Evolutionary conservation across 1,140 invertebrate genomes (phyloP).

Genomic region (Latrodectus geometricus): DNA sequence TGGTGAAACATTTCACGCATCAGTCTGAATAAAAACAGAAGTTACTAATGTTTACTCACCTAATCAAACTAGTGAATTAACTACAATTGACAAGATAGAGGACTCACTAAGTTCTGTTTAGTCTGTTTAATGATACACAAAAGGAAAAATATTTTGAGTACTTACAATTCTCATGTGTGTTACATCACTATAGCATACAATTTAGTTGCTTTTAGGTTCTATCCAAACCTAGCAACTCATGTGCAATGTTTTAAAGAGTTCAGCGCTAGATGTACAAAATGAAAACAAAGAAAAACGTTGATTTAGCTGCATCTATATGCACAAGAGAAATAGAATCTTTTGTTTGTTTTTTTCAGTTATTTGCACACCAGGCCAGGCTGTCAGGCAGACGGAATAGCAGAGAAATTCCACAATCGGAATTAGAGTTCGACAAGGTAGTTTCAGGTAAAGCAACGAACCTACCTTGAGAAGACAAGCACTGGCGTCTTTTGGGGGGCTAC

Average conservation of each 20-base stretch:
- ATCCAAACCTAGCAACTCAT: conserved; percentile 17
- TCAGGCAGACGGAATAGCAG: conserved; percentile 52
- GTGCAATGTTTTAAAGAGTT: conserved; percentile 49
- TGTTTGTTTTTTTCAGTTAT: conserved; percentile 17
- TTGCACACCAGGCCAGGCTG: conserved; percentile 46
- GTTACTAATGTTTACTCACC: conserved; percentile 36
- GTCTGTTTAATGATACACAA: conserved; percentile 57
- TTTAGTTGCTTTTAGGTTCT: conserved; percentile 19
- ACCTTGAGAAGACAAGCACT: conserved; percentile 25
- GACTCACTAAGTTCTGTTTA: conserved; percentile 45
- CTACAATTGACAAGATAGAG: conserved; percentile 29
- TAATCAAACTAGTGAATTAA: conserved; percentile 17
- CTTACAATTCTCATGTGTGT: conserved; percentile 44
- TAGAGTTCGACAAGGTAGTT: conserved; percentile 42
- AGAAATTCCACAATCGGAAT: conserved; percentile 25
- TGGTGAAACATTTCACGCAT: too few relatives aligned
- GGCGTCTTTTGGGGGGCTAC: not conserved
- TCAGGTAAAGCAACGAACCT: conserved; percentile 41
- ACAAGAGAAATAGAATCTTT: conserved; percentile 21
- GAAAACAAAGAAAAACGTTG: conserved; percentile 14
- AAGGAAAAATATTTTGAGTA: conserved; percentile 52
- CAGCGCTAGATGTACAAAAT: conserved; percentile 31
- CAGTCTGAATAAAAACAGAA: too few relatives aligned
- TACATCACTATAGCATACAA: conserved; percentile 29
- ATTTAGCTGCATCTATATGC: conserved; percentile 7